Evolutionary conservation across 2,797 vertebrate species (phyloP), one percentile per base, ranked within the genome.

Genomic region (Danio kyathit): DNA sequence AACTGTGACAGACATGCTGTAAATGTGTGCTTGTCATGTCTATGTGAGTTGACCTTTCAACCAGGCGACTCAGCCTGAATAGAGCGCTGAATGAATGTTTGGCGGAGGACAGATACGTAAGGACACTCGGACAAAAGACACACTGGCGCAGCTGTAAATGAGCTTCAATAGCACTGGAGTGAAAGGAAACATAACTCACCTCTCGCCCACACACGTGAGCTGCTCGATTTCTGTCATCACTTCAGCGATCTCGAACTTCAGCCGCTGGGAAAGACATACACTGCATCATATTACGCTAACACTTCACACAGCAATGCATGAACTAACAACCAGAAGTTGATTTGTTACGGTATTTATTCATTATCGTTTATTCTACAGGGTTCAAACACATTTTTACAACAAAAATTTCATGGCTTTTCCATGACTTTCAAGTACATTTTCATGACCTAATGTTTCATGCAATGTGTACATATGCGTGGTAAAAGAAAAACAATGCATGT

Each of bases 141-240:
- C 85, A 81, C 91, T 89, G 87, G 83, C 69, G 82, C 69, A 72
- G 75, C 63, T 54, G 0, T 5, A 66, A 6, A 9, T 52, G 83
- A 46, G 60, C 66, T 65, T 66, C 57, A 17, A 21, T n/a, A 66
- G 8, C 46, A 66, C 57, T 83, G n/a, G 64, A 51, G 21, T 49
- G 41, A 16, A 84, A 64, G 65, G 6, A 29, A 73, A 6, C 54
- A 66, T 19, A 51, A 72, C 92, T 92, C 90, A 98, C 97, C 96
- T 99, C 85, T 99, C 97, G 40, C 98, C 97, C 46, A 95, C 96
- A 17, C 96, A 97, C 16, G 97, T 98, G 60, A 99, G 92, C 89
- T 96, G 98, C 92, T 99, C 97, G 0, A 99, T 99, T 91, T 99
- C 98, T 0, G 96, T 99, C 97, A 99, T 99, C 60, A 99, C 98